These are phyloP conservation scores for Anguilla marmorata DNA, from an alignment of 2,797 vertebrate genomes.

Conservation along the genomic window DNA sequence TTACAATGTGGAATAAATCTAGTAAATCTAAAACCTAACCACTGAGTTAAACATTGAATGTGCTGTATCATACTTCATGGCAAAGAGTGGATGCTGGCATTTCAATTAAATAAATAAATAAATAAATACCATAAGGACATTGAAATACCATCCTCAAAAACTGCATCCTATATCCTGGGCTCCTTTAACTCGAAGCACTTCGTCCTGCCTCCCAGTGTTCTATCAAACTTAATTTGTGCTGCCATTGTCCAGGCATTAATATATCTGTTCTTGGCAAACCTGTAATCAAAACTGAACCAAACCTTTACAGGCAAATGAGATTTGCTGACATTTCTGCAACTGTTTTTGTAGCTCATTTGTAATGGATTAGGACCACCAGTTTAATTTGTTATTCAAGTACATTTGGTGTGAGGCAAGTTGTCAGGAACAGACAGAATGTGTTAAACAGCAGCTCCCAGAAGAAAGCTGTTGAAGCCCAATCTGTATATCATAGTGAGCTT, in stretches of 20 bases:
- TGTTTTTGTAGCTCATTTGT: slow-evolving; percentile 17
- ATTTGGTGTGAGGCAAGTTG: slow-evolving; percentile 35
- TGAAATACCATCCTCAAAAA: not conserved
- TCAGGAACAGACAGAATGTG: slow-evolving; percentile 28
- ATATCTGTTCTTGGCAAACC: not conserved
- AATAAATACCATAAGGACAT: not conserved
- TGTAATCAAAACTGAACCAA: not conserved
- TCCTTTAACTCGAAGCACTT: not conserved
- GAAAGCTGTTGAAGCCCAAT: slow-evolving; percentile 18
- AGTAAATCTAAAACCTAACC: too few relatives aligned
- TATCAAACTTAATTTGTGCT: not conserved
- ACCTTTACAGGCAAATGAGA: not conserved
- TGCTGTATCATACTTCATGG: too few relatives aligned
- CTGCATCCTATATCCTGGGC: not conserved
- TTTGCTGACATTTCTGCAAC: not conserved
- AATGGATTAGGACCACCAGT: slow-evolving; percentile 22
- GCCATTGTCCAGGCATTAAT: not conserved
- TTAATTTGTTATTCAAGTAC: slow-evolving; percentile 17
- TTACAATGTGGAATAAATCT: not conserved
- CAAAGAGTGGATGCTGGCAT: too few relatives aligned
- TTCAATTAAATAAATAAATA: too few relatives aligned
- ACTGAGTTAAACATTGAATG: too few relatives aligned
- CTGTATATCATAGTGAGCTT: slow-evolving; percentile 39
- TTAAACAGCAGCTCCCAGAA: slow-evolving; percentile 21
- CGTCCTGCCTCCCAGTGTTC: not conserved